phyloP scores from a whole-genome alignment of 2,888 invertebrate genomes.

The Melieria crassipennis region DNA sequence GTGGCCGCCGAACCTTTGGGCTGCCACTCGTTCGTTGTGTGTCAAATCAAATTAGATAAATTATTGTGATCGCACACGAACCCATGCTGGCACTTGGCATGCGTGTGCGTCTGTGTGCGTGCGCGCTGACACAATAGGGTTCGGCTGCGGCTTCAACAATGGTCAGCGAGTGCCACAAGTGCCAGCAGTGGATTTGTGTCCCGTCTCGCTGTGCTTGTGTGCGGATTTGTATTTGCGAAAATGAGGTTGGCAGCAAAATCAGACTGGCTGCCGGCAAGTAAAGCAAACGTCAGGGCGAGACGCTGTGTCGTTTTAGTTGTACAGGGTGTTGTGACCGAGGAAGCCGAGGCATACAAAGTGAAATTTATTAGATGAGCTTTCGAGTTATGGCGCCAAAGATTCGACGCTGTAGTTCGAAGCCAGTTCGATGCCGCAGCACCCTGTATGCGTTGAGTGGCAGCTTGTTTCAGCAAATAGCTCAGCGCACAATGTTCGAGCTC shows the following conservation, averaged over 20 bases:
- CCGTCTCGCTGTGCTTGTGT: not conserved
- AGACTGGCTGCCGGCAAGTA: too few relatives aligned
- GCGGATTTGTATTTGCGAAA: not conserved
- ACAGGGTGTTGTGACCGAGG: too few relatives aligned
- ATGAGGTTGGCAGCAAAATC: too few relatives aligned
- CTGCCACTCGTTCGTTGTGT: conserved; percentile 5
- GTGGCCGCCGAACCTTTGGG: not conserved
- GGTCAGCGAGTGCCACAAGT: not conserved
- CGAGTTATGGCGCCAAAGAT: not conserved
- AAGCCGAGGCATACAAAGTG: too few relatives aligned
- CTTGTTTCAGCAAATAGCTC: not conserved
- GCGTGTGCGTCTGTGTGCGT: not conserved
- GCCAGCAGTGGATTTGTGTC: not conserved
- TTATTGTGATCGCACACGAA: conserved; percentile 27
- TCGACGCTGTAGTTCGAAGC: not conserved
- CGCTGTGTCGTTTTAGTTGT: too few relatives aligned
- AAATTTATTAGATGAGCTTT: too few relatives aligned
- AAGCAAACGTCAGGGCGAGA: too few relatives aligned
- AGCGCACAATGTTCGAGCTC: too few relatives aligned
- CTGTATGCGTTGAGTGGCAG: not conserved
- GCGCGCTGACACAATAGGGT: not conserved
- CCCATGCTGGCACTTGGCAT: not conserved
- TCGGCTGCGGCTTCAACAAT: not conserved
- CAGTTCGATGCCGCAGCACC: not conserved
- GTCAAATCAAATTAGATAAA: conserved; percentile 31